Base-by-base conservation (phyloP, 1,140 invertebrate genomes). In the Archivesica marissinica region DNA sequence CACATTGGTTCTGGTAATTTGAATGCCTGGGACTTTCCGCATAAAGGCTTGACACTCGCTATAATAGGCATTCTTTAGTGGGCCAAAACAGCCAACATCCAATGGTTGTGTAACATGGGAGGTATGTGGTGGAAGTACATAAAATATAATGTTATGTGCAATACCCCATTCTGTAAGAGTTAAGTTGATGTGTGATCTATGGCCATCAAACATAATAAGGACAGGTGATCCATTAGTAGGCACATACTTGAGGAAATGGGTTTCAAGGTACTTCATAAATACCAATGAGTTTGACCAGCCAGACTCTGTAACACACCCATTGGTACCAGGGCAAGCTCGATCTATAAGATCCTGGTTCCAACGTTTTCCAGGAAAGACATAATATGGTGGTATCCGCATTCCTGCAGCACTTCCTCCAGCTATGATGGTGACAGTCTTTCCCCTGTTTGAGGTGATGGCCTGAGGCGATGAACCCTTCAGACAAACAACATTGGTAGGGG, bases 351-450 rank as follows among this genome's bases (percentile, higher is more conserved):
- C 89, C 28, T 85, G 79, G 74, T 92, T 94, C 54, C 90, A 75
- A n/a, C 91, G 64, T 0, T 90, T 90, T 33, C 92, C 92, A 83
- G 93, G 93, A 72, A 94, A 95, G 17, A 94, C 66, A 44, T 93
- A 92, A 89, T 92, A 93, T 38, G 93, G 90, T 4, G 92, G 92
- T 54, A 94, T 90, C 39, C 79, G 74, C 17, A 80, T 56, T 59
- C 93, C 92, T 15, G 91, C 35, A 80, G 92, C 93, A 91, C 91
- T 94, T 13, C 66, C 89, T 88, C 92, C 94, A 41, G 81, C 87
- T 2, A 92, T 92, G 28, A 94, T 87, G 2, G 93, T 94, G 2
- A 94, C 92, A 80, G 91, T 94, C 88, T 94, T 88, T 9, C 89
- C 93, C 88, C 92, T 93, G 86, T 87, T 39, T 28, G 92, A 88